Evolutionary conservation across 64 coral and sea anemone species (phyloP).

Genomic region (Acropora yongei): DNA sequence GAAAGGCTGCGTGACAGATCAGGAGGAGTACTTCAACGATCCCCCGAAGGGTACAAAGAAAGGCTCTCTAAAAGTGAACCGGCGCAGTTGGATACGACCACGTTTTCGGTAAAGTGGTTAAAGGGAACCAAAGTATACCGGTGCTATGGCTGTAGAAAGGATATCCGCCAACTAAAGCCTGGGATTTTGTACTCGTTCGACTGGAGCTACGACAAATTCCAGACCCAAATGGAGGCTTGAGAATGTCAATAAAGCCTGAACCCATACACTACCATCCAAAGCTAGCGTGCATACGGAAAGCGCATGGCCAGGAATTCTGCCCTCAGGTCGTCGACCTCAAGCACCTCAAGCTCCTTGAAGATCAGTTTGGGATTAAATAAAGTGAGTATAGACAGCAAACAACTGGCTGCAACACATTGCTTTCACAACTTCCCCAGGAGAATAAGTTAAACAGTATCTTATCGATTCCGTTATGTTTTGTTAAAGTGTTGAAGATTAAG

Average conservation of each 20-base stretch:
- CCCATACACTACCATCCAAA: not conserved
- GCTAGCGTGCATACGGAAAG: not conserved
- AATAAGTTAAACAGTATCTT: too few relatives aligned
- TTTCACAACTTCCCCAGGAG: too few relatives aligned
- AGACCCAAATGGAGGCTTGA: not conserved
- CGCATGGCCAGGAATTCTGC: not conserved
- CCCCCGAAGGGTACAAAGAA: too few relatives aligned
- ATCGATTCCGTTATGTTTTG: too few relatives aligned
- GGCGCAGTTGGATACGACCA: constrained; percentile 19
- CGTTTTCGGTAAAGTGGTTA: constrained; percentile 19
- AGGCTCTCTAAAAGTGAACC: not conserved
- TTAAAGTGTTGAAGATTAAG: too few relatives aligned
- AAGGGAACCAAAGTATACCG: constrained; percentile 13
- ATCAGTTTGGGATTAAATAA: not conserved
- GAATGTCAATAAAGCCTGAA: not conserved
- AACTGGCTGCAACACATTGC: not conserved
- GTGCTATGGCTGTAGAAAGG: constrained; percentile 23
- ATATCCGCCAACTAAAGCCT: constrained; percentile 5
- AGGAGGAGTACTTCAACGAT: too few relatives aligned
- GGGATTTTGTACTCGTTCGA: constrained; percentile 22
- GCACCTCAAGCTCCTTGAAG: constrained; percentile 4
- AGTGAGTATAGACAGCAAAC: not conserved
- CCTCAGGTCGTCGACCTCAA: not conserved
- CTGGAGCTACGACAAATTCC: constrained; percentile 23
- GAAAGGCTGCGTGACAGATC: too few relatives aligned